These are phyloP conservation scores for Sphaerophoria taeniata DNA, from an alignment of 2,888 invertebrate genomes.

Conservation along the genomic window DNA sequence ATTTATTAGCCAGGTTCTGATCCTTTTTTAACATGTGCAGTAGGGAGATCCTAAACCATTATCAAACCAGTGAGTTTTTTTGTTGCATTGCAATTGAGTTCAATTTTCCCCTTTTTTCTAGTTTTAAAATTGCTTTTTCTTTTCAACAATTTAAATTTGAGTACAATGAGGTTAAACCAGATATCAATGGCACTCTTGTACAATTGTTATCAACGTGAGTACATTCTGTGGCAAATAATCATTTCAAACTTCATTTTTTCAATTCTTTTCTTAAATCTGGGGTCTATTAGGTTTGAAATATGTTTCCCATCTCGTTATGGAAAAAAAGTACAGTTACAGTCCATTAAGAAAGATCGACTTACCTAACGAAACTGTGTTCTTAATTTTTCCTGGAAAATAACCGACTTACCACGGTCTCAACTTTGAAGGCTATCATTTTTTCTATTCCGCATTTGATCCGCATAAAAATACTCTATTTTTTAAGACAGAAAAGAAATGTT, in stretches of 20 bases:
- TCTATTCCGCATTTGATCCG: not conserved
- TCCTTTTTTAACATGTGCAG: slow-evolving; percentile 9
- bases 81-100: slow-evolving; percentile 49
- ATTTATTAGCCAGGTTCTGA: slow-evolving; percentile 41
- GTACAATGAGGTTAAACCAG: not conserved
- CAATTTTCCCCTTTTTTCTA: not conserved
- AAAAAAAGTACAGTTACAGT: no score
- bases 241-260: no score
- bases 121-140: not conserved
- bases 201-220: no score
- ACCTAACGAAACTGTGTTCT: no score
- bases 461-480: not conserved
- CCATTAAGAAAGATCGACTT: no score
- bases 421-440: not conserved
- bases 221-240: no score
- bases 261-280: no score
- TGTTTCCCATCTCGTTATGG: no score
- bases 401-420: not conserved
- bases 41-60: slow-evolving; percentile 31
- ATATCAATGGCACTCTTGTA: not conserved
- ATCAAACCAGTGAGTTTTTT: slow-evolving; percentile 31
- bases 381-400: no score
- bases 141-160: not conserved
- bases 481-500: slow-evolving; percentile 20
- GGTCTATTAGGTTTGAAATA: no score